Percentiles rank a stretch among this genome's conserved stretches.
These are phyloP conservation scores for Candidula unifasciata DNA, from an alignment of 2,888 invertebrate genomes.

Conservation along the genomic window DNA sequence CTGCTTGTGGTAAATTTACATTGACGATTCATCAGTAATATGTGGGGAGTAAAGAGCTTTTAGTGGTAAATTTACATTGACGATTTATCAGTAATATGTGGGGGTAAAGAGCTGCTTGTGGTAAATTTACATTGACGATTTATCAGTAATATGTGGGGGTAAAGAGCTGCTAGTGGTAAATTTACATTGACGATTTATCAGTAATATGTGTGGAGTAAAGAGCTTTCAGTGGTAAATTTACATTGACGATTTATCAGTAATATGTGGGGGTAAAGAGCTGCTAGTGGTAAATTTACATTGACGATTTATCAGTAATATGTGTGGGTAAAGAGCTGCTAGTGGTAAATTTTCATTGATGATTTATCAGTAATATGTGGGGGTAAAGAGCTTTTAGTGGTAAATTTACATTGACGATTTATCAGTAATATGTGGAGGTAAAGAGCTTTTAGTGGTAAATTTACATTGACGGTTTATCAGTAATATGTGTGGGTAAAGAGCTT, in stretches of 20 bases:
- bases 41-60: slow-evolving; percentile 67
- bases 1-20: slow-evolving; percentile 66
- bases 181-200: slow-evolving; percentile 35
- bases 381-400: slow-evolving; percentile 98
- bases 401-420: slow-evolving; percentile 81
- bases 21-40: slow-evolving; percentile 47
- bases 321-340: too few species aligned
- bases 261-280: neutral
- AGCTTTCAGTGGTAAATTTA: slow-evolving; percentile 68
- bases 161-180: slow-evolving; percentile 71
- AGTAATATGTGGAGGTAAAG: slow-evolving; percentile 69
- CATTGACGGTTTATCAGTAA: neutral
- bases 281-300: neutral
- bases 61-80: slow-evolving; percentile 78
- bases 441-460: slow-evolving; percentile 68
- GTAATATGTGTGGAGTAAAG: slow-evolving; percentile 69
- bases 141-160: too few species aligned
- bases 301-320: too few species aligned
- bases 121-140: too few species aligned
- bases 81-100: slow-evolving; percentile 69
- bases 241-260: neutral
- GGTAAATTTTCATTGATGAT: too few species aligned
- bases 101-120: slow-evolving; percentile 69
- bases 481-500: slow-evolving; percentile 69
- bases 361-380: slow-evolving; percentile 75